These are phyloP conservation scores for Calliopsis andreniformis DNA, from an alignment of 1,140 invertebrate species.

Conservation along the genomic window DNA sequence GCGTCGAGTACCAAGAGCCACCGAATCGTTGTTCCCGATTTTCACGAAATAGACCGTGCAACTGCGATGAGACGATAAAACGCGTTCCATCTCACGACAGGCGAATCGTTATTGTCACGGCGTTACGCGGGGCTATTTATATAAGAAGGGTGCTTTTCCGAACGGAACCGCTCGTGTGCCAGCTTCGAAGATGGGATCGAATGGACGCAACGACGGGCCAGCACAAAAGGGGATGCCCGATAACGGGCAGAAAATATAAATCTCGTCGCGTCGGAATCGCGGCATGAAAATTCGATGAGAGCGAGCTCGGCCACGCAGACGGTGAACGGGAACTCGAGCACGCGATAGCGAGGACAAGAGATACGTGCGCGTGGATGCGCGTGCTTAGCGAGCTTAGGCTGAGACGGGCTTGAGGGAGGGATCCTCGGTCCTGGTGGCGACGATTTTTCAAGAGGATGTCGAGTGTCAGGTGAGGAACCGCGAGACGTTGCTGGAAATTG, in stretches of 20 bases:
- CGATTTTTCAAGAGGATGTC: too few relatives aligned
- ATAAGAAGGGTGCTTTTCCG: constrained; percentile 52
- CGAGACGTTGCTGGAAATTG: too few relatives aligned
- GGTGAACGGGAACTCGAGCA: too few relatives aligned
- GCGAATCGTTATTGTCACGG: constrained; percentile 61
- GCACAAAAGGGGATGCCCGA: constrained; percentile 54
- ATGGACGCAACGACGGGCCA: constrained; percentile 44
- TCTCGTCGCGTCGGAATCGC: constrained; percentile 50
- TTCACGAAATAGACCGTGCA: constrained; percentile 38
- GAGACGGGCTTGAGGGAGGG: not conserved
- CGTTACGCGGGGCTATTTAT: constrained; percentile 55
- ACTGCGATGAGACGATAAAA: constrained; percentile 54
- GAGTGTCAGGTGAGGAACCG: too few relatives aligned
- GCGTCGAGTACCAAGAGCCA: constrained; percentile 21
- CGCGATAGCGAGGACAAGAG: not conserved
- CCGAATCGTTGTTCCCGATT: constrained; percentile 60
- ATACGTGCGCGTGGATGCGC: not conserved
- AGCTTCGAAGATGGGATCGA: constrained; percentile 39
- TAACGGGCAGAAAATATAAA: constrained; percentile 65
- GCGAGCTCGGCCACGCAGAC: not conserved
- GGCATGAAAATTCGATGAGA: constrained; percentile 61
- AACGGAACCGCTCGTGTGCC: constrained; percentile 11
- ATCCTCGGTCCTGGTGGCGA: constrained; percentile 1
- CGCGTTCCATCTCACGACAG: constrained; percentile 48
- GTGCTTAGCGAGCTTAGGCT: not conserved